Percentiles rank a stretch among this genome's conserved stretches.
Conservation (phyloP, 2,797 vertebrate genomes). For the Takifugu ocellatus region DNA sequence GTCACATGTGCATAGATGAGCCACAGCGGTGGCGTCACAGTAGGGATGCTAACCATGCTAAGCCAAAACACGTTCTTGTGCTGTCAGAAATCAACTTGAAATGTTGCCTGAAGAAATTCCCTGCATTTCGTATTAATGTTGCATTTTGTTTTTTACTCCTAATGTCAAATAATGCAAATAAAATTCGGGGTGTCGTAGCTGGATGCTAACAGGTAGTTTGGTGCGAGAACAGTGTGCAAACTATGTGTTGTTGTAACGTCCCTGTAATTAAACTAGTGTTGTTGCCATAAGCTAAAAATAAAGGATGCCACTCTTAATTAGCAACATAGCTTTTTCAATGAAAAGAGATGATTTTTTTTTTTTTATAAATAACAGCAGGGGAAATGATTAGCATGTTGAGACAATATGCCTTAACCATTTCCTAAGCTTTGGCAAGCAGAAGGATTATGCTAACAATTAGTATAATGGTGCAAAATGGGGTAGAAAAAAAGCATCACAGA, state of each 20-base stretch:
- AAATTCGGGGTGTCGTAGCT: too few species aligned
- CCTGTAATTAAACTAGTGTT: not conserved
- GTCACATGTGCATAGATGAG: not conserved
- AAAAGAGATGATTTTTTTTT: slow-evolving; percentile 13
- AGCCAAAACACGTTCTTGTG: too few species aligned
- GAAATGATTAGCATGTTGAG: slow-evolving; percentile 3
- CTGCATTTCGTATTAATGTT: too few species aligned
- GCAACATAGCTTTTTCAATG: too few species aligned
- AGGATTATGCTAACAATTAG: slow-evolving; percentile 1
- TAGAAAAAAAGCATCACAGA: not conserved
- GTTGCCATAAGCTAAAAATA: too few species aligned
- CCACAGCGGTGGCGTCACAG: not conserved
- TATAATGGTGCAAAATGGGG: not conserved
- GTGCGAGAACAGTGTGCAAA: not conserved
- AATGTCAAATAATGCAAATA: not conserved
- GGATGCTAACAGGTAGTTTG: too few species aligned
- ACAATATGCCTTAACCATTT: slow-evolving; percentile 31
- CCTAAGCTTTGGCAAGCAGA: slow-evolving; percentile 20
- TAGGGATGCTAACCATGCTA: not conserved
- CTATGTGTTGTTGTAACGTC: not conserved
- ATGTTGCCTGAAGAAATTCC: too few species aligned
- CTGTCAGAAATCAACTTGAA: too few species aligned
- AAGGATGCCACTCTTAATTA: too few species aligned
- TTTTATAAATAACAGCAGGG: slow-evolving; percentile 50
- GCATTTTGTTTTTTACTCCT: not conserved